Base-by-base conservation (phyloP, 2,797 vertebrate species). In the Falco biarmicus region DNA sequence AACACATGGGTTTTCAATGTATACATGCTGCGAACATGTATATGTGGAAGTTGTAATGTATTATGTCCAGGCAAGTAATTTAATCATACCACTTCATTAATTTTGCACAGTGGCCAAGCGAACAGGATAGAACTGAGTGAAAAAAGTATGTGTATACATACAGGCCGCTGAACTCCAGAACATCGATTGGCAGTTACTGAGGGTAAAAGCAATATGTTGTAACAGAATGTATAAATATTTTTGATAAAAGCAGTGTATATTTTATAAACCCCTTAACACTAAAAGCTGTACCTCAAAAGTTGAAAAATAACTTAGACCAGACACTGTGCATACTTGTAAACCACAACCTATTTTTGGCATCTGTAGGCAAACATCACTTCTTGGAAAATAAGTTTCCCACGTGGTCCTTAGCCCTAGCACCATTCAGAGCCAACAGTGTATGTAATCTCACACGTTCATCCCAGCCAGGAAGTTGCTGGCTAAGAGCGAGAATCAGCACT, bases 211-310 rank as follows among this genome's bases (percentile, higher is more conserved):
- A 98, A 98, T 98, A 98, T 90, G 70, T 97, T 97, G 65, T 98
- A 98, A 97, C 95, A 98, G 98, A 98, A 98, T 98, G 98, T 98
- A 98, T 97, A 98, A 97, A 97, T 98, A 98, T 98, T 98, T 98
- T 98, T 98, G 89, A 98, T 98, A 98, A 97, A 98, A 97, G 90
- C 97, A 94, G 80, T 98, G 96, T 98, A 97, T 98, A 98, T 98
- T 98, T 98, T 98, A 96, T 98, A 98, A 98, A 95, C 61, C 86
- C 98, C 98, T 97, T 96, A 98, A 98, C 98, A 98, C 98, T 98
- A 98, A 98, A 87, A 98, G 86, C 98, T 98, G 98, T 98, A 98
- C 98, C 98, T 98, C 98, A 98, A 97, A 98, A 98, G 97, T 80
- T 80, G 91, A 96, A 90, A 94, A 95, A 75, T 70, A 93, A 91